Evolutionary conservation across 2,113 vertebrate species (phyloP), one percentile per base, ranked within the genome.

Genomic region (Probosciger aterrimus): DNA sequence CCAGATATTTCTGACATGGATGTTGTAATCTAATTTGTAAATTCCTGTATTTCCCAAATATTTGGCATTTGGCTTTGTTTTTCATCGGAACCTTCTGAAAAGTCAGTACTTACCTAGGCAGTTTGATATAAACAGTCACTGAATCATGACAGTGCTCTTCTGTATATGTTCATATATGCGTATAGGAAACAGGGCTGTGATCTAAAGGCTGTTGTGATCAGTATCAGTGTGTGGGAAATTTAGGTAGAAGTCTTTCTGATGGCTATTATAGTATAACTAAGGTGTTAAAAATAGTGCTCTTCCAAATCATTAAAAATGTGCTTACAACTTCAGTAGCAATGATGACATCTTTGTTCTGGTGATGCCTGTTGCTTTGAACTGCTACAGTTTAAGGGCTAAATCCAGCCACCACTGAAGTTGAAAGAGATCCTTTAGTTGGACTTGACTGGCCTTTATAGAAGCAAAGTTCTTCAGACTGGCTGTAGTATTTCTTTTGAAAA

Each of bases 21-120:
- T 93, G 88, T 94, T 93, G 92, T 92, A 92, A 94, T 74, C 76
- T 78, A 47, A 67, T 91, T 93, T 95, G 80, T 92, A 81, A 90
- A 91, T 80, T 86, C 76, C 28, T 7, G 0, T 53, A 5, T 89
- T 86, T 96, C 59, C 77, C 71, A 92, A 92, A 88, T 86, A 86
- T 65, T 88, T 93, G 88, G 73, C 15, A 7, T 86, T 75, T 95
- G 73, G 25, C 47, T 94, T 84, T 82, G 65, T 81, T 90, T 94
- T 55, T 86, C 52, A 39, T 55, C 62, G 14, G 41, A 44, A 73
- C 63, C 44, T 80, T 95, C 59, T 78, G 88, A 88, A 71, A 90
- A 92, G 50, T 67, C 60, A 50, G 67, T 44, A 14, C 37, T 86
- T 90, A 52, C 33, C 47, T 35, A 82, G 82, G 50, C 55, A 47